Percentiles rank a stretch among this genome's conserved stretches.
phyloP scores from a whole-genome alignment of 2,888 invertebrate species.

The Diarsia rubi region DNA sequence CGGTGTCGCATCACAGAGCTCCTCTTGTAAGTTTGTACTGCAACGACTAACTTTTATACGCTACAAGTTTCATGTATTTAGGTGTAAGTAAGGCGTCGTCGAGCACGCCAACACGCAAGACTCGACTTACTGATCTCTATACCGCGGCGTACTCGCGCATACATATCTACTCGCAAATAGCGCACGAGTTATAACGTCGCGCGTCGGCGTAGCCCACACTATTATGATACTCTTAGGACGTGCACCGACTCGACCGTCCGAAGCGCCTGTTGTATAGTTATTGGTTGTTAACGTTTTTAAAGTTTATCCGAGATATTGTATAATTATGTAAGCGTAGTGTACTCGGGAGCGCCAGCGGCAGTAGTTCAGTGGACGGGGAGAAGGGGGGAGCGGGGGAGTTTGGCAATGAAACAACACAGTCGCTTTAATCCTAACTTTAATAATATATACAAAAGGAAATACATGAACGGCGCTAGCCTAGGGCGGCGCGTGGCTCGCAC shows the following conservation, averaged over 20 bases:
- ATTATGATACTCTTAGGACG: constrained; percentile 25
- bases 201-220: constrained; percentile 6
- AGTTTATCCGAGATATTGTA: constrained; percentile 76
- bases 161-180: constrained; percentile 49
- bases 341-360: constrained; percentile 28
- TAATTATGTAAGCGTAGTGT: constrained; percentile 42
- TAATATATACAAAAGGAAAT: constrained; percentile 88
- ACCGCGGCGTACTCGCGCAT: constrained; percentile 39
- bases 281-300: constrained; percentile 83
- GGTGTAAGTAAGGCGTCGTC: constrained; percentile 40
- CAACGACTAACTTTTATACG: constrained; percentile 55
- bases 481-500: constrained; percentile 23
- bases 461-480: constrained; percentile 65
- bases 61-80: constrained; percentile 48
- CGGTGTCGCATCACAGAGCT: constrained; percentile 44
- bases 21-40: constrained; percentile 51
- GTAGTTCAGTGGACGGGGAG: neutral
- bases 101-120: constrained; percentile 1
- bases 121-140: constrained; percentile 11
- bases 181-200: constrained; percentile 40
- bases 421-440: constrained; percentile 80
- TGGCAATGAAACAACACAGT: constrained; percentile 71
- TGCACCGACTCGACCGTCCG: constrained; percentile 61
- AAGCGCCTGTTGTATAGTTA: constrained; percentile 67
- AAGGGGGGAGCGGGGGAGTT: neutral